A percentile compares a stretch with the other conserved stretches of the same genome.
phyloP scores from a whole-genome alignment of 2,888 invertebrate species.

The Catocala sponsa region DNA sequence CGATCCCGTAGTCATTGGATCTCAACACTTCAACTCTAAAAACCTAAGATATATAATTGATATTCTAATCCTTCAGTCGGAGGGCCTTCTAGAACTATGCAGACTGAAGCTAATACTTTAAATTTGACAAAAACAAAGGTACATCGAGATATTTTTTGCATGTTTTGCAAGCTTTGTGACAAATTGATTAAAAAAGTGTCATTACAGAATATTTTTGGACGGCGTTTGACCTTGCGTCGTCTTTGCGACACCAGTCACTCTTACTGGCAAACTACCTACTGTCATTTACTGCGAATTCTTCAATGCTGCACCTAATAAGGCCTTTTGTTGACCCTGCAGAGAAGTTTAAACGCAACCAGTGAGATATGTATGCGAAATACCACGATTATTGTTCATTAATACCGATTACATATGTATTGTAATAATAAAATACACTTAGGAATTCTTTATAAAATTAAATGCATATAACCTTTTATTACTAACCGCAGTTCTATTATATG shows the following conservation, averaged over 20 bases:
- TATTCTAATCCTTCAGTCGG: neutral
- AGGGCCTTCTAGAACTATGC: conserved; percentile 7
- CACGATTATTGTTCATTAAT: neutral
- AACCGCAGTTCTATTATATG: neutral
- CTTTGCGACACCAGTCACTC: conserved; percentile 63
- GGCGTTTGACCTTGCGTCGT: conserved; percentile 65
- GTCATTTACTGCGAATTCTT: conserved; percentile 44
- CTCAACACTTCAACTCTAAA: no score
- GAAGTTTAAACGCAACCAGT: conserved; percentile 31
- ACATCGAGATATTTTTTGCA: conserved; percentile 50
- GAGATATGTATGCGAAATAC: conserved; percentile 4
- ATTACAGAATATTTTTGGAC: conserved; percentile 67
- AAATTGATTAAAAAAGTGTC: conserved; percentile 67
- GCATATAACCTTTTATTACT: neutral
- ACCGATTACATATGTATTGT: neutral
- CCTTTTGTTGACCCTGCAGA: conserved; percentile 51
- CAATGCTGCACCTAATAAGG: conserved; percentile 49
- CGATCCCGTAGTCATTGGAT: no score
- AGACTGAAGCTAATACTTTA: conserved; percentile 38
- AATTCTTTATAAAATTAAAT: neutral
- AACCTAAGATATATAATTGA: no score
- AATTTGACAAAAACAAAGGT: conserved; percentile 38
- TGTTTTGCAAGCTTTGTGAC: conserved; percentile 54
- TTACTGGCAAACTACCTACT: conserved; percentile 31
- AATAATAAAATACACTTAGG: conserved; percentile 2